Conservation (phyloP, 2,113 vertebrate species). For the Dolichallabes microphthalmus region DNA sequence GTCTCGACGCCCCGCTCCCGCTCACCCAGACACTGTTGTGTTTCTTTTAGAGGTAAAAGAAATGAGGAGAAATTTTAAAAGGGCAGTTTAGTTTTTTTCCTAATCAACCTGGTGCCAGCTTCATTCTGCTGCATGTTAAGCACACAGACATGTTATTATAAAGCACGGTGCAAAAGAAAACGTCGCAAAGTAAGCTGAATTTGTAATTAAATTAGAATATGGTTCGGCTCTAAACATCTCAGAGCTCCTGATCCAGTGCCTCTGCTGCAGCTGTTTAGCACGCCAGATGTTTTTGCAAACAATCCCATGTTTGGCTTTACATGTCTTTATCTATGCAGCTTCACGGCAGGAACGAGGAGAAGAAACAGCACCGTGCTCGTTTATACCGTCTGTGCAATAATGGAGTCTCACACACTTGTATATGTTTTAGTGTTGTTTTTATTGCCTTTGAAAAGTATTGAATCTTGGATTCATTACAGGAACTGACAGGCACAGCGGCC, state of each 20-base stretch:
- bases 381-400: not conserved
- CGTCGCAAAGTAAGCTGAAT: conserved; percentile 10
- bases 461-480: not conserved
- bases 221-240: conserved; percentile 5
- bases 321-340: not conserved
- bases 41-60: conserved; percentile 21
- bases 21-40: conserved; percentile 13
- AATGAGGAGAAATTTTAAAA: conserved; percentile 20
- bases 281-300: conserved; percentile 8
- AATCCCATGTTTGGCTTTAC: conserved; percentile 9
- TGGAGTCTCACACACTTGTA: not conserved
- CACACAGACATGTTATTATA: conserved; percentile 10
- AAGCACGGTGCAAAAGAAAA: not conserved
- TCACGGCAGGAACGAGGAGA: not conserved
- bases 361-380: not conserved
- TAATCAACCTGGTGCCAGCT: not conserved
- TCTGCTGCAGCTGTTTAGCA: conserved; percentile 25
- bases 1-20: conserved; percentile 21
- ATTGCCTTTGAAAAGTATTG: not conserved
- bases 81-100: conserved; percentile 27
- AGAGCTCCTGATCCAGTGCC: not conserved
- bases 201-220: conserved; percentile 41
- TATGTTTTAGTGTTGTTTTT: not conserved
- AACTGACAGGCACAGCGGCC: not conserved
- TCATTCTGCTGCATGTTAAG: conserved; percentile 11